Percentiles rank a stretch among this genome's conserved stretches.
Conservation (phyloP, 2,797 vertebrate genomes). For the Sternotherus odoratus region DNA sequence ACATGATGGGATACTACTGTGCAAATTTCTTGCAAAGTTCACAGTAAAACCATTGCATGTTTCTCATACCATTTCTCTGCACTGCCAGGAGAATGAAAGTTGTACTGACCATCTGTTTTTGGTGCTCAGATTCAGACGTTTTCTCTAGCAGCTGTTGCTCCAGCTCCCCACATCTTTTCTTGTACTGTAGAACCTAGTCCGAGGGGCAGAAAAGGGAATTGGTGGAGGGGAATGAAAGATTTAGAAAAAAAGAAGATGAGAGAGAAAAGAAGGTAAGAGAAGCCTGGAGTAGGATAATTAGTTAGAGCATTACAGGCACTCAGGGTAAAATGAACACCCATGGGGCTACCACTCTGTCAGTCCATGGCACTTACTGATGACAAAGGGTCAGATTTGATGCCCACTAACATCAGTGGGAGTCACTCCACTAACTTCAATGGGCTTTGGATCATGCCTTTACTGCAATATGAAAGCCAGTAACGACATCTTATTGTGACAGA, state of each 20-base stretch:
- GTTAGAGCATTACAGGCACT: background rate
- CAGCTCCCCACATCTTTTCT: constrained; percentile 85
- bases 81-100: background rate
- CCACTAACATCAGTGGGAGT: no score
- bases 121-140: constrained; percentile 84
- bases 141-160: constrained; percentile 85
- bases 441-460: background rate
- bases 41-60: background rate
- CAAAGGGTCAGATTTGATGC: no score
- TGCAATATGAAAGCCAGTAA: background rate
- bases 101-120: constrained; percentile 78
- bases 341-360: background rate
- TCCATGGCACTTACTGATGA: no score
- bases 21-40: background rate
- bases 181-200: constrained; percentile 87
- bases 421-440: background rate
- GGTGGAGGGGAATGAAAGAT: background rate
- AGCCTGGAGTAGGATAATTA: background rate
- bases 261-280: background rate
- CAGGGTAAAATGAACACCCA: background rate
- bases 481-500: background rate
- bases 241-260: background rate
- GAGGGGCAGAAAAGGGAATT: background rate
- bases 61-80: background rate
- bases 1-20: background rate